These are phyloP conservation scores for Mesaphorura yosii DNA, from an alignment of 1,140 invertebrate genomes.

Conservation along the genomic window DNA sequence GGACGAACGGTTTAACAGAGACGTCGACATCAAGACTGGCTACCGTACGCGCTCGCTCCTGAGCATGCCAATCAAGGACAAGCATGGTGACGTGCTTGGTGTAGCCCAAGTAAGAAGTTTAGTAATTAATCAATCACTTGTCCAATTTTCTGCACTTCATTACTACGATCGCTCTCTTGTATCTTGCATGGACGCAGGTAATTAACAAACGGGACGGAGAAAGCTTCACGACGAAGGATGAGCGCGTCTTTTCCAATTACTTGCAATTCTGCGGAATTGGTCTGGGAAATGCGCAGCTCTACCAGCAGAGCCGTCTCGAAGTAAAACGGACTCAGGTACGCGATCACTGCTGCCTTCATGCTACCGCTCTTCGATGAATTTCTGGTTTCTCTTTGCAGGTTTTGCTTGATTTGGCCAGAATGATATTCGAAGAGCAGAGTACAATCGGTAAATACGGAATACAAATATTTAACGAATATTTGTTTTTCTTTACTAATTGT, in stretches of 20 bases:
- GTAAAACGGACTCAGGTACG: constrained; percentile 80
- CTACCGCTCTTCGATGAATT: not conserved
- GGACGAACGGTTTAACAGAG: constrained; percentile 82
- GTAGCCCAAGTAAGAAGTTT: constrained; percentile 63
- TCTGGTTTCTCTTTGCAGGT: constrained; percentile 45
- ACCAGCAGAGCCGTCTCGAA: constrained; percentile 84
- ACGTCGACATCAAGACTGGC: constrained; percentile 82
- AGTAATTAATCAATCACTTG: not conserved
- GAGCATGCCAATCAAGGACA: constrained; percentile 93
- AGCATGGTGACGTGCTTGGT: constrained; percentile 83
- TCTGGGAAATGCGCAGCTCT: constrained; percentile 72
- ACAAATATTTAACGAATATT: too few species aligned
- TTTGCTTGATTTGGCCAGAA: constrained; percentile 77
- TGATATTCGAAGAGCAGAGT: constrained; percentile 95
- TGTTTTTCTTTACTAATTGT: not conserved
- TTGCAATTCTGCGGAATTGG: constrained; percentile 94
- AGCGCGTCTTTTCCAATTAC: constrained; percentile 83
- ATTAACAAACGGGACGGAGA: constrained; percentile 82
- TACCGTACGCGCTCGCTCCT: constrained; percentile 83
- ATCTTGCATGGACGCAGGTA: constrained; percentile 45
- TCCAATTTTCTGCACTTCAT: not conserved
- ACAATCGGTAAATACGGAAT: constrained; percentile 59
- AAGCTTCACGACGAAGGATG: constrained; percentile 69
- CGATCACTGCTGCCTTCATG: not conserved
- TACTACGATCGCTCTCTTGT: not conserved